A percentile compares a stretch with the other conserved stretches of the same genome.
These are phyloP conservation scores for Mamestra configurata DNA, from an alignment of 1,140 invertebrate genomes.

Conservation along the genomic window DNA sequence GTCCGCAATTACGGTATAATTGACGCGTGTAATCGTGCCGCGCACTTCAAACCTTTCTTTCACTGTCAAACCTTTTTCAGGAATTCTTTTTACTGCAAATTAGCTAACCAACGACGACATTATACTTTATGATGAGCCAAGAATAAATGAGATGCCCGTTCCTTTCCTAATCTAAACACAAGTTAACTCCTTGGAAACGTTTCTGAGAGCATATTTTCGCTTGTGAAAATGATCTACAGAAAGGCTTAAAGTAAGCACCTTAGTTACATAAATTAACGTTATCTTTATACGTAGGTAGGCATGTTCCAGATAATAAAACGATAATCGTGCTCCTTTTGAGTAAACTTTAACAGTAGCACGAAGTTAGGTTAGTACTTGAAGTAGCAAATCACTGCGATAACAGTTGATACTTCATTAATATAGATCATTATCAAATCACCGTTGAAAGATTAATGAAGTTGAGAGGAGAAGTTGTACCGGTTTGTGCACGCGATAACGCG, in stretches of 20 bases:
- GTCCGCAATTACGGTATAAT: slow-evolving; percentile 74
- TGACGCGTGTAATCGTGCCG: slow-evolving; percentile 66
- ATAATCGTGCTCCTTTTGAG: background rate
- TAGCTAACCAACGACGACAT: slow-evolving; percentile 64
- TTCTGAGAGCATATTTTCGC: no score
- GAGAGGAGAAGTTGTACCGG: slow-evolving; percentile 55
- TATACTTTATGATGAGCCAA: slow-evolving; percentile 60
- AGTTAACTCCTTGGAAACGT: background rate
- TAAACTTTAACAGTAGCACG: background rate
- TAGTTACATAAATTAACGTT: background rate
- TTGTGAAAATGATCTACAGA: background rate
- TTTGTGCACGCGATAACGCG: slow-evolving; percentile 58
- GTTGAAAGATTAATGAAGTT: slow-evolving; percentile 62
- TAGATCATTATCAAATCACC: slow-evolving; percentile 57
- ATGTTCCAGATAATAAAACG: background rate
- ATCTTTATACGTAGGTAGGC: background rate
- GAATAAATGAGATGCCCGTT: slow-evolving; percentile 52
- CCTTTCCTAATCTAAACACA: background rate
- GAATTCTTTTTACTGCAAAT: slow-evolving; percentile 67
- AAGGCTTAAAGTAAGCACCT: background rate
- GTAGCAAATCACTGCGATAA: slow-evolving; percentile 29
- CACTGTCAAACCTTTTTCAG: slow-evolving; percentile 70
- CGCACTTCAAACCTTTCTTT: no score
- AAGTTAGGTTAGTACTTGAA: slow-evolving; percentile 4
- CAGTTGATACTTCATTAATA: slow-evolving; percentile 53